phyloP scores from a whole-genome alignment of 1,140 invertebrate genomes.

The Drosophila kanapiae region DNA sequence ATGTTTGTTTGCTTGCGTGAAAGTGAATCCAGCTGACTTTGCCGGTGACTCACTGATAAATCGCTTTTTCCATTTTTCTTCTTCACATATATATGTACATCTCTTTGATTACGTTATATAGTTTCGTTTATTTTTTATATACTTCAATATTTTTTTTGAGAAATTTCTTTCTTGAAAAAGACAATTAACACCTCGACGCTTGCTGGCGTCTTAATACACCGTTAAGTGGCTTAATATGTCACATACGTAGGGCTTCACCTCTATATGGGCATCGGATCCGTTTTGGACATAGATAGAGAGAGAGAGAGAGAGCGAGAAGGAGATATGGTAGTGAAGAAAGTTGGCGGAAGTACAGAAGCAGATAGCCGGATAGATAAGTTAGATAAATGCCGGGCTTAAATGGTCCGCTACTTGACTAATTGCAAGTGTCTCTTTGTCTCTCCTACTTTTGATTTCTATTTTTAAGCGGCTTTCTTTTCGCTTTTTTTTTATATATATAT shows the following conservation, averaged over 20 bases:
- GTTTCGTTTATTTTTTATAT: neutral
- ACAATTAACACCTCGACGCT: conserved; percentile 65
- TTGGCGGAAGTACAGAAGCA: conserved; percentile 65
- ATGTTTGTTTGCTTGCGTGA: conserved; percentile 51
- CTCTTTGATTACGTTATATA: conserved; percentile 19
- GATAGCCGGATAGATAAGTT: conserved; percentile 48
- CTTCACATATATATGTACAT: neutral
- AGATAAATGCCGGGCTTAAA: conserved; percentile 54
- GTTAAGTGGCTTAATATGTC: conserved; percentile 72
- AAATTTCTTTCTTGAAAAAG: conserved; percentile 48
- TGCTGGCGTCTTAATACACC: conserved; percentile 19
- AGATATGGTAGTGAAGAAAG: conserved; percentile 49
- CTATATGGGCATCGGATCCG: conserved; percentile 39
- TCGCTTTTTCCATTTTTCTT: conserved; percentile 10
- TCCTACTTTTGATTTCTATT: conserved; percentile 56
- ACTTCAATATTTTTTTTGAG: neutral
- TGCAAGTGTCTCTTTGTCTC: conserved; percentile 41
- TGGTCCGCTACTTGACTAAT: conserved; percentile 60
- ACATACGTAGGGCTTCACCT: conserved; percentile 29
- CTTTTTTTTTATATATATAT: neutral
- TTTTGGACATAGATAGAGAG: neutral
- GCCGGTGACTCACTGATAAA: conserved; percentile 24
- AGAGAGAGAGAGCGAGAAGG: neutral
- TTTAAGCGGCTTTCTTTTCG: conserved; percentile 48
- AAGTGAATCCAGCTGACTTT: conserved; percentile 43